Base-by-base conservation (phyloP, 2,888 invertebrate genomes). In the Andrena hattorfiana region DNA sequence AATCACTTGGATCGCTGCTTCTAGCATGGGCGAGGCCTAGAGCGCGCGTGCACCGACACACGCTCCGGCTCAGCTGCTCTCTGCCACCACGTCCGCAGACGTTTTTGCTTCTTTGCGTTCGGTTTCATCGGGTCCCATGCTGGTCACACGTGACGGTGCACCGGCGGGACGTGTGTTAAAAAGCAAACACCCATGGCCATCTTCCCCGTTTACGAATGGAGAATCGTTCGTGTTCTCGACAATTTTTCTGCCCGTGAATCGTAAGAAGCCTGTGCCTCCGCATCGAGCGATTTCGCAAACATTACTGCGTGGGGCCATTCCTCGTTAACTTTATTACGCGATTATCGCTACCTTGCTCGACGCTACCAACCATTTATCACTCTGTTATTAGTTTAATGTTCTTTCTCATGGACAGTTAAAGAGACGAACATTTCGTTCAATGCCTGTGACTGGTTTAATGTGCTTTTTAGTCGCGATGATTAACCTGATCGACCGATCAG, bases 11-110 rank as follows among this genome's bases (percentile, higher is more conserved):
- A 32, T 81, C 72, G 82, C 59, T 74, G 77, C 73, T 73, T 74
- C 83, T 62, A 72, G 77, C 80, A 82, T 85, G 84, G 85, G 87
- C 77, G 87, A 88, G 87, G 85, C 84, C 59, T 82, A 78, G 79
- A 82, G 72, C 82, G 72, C 72, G 64, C 79, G 64, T 42, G 63
- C 84, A 70, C 48, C 20, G 66, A 71, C 63, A 26, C 60, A 60
- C 54, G 49, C 42, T 35, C 28, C n/a, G 59, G n/a, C n/a, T 30
- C 26, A 8, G 51, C 7, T 28, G 49, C 32, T 13, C 13, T 10
- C 48, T 23, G 69, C 54, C n/a, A 72, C 54, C 59, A 76, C 71
- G 64, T 80, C 49, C 70, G 20, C 67, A 60, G 62, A 63, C 72
- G 73, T 83, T 87, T 84, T 72, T 63, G 70, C 73, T 30, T 62